Base-by-base conservation (phyloP, 2,888 invertebrate species). In the Agrochola macilenta region DNA sequence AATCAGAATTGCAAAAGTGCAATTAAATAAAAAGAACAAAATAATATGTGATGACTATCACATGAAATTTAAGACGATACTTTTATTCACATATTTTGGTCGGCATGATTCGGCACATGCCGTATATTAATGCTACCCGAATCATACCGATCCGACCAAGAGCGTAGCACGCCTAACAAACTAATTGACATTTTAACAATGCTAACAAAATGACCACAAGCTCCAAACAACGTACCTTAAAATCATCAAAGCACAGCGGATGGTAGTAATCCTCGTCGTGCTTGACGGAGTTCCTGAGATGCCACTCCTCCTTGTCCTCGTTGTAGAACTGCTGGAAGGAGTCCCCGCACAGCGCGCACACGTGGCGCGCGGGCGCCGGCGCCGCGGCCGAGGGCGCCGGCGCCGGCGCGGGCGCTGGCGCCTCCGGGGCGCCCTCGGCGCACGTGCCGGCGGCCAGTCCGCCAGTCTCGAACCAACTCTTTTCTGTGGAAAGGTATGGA, bases 241-340 rank as follows among this genome's bases (percentile, higher is more conserved):
- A 98, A 92, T 99, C 99, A 0, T 84, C 98, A 88, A 98, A 98
- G 94, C 99, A 99, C 54, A 98, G 94, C 0, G 99, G 99, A 96
- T 99, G 99, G 93, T 99, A 99, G 88, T 98, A 98, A 83, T 97
- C 97, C 0, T 97, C 98, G 76, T 98, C 98, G 54, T 98, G 97
- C 11, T 97, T 97, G 35, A 98, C 97, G 0, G 99, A 99, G 92
- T 99, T 98, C 82, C 98, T 96, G 49, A 99, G 97, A 92, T 99
- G 99, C 99, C 99, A 99, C 93, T 99, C 99, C 94, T 99, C 99
- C 86, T 98, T 98, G 90, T 99, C 99, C 95, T 99, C 99, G 93
- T 99, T 98, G 96, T 98, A 99, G 96, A 99, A 99, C 94, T 99
- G 98, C 87, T 99, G 98, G 96, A 99, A 99, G 85, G 97, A 97